Conservation (phyloP, 2,113 vertebrate genomes). For the Toxotes chatareus region DNA sequence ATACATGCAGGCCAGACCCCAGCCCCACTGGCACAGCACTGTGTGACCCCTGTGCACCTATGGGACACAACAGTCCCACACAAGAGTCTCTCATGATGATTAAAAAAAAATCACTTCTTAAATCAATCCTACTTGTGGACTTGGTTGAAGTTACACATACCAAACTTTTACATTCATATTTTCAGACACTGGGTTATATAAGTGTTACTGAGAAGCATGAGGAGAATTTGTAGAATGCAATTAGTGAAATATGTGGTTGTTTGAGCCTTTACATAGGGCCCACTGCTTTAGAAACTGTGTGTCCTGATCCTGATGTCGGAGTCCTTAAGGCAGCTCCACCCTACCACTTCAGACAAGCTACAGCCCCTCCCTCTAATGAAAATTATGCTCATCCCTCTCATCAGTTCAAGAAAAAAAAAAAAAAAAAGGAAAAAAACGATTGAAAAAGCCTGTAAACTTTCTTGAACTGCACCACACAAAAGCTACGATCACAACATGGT, state of each 20-base stretch:
- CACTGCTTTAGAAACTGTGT: slow-evolving; percentile 13
- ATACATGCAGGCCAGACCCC: slow-evolving; percentile 61
- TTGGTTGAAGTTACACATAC: not conserved
- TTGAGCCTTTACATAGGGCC: not conserved
- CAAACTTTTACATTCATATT: not conserved
- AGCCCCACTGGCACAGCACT: slow-evolving; percentile 7
- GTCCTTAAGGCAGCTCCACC: slow-evolving; percentile 76
- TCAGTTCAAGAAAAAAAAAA: slow-evolving; percentile 23
- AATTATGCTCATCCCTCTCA: slow-evolving; percentile 64
- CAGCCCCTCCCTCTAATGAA: slow-evolving; percentile 61
- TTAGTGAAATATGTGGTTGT: not conserved
- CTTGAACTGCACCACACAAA: slow-evolving; percentile 20
- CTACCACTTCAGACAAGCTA: slow-evolving; percentile 67
- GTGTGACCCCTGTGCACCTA: slow-evolving; percentile 26
- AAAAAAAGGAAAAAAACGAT: not conserved
- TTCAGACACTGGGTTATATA: not conserved
- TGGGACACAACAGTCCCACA: slow-evolving; percentile 26
- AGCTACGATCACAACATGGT: not conserved
- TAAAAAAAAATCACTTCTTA: not conserved
- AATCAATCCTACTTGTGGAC: not conserved
- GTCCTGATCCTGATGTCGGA: slow-evolving; percentile 51
- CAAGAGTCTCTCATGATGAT: not conserved
- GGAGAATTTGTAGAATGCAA: not conserved
- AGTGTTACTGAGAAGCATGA: not conserved
- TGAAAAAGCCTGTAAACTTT: not conserved